Percentiles rank a stretch among this genome's conserved stretches.
Conservation (phyloP, 2,797 vertebrate species). For the Hylomyscus alleni region DNA sequence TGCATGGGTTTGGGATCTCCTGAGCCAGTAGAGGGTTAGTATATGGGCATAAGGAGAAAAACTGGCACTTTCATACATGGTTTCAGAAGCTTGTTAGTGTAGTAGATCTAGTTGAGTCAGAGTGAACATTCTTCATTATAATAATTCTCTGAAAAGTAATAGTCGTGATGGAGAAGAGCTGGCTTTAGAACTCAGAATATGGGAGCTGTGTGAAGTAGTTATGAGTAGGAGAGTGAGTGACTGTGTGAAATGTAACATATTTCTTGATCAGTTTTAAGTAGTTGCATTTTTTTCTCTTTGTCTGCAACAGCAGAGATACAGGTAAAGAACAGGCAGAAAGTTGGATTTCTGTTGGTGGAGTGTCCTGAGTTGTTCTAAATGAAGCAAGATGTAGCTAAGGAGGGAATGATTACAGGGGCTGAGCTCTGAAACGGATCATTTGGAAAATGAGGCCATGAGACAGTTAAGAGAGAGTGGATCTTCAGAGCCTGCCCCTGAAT, state of each 20-base stretch:
- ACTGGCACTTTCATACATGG: not conserved
- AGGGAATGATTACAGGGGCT: not conserved
- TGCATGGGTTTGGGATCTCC: not conserved
- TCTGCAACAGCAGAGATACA: not conserved
- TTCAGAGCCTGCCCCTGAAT: not conserved
- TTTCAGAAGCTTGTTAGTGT: not conserved
- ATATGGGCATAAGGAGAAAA: not conserved
- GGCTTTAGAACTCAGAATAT: not conserved
- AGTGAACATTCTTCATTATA: not conserved
- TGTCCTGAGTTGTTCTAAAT: conserved; percentile 21
- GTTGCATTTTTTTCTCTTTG: no score
- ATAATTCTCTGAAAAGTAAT: conserved; percentile 8
- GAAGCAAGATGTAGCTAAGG: not conserved
- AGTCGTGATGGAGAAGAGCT: not conserved
- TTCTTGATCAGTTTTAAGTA: conserved; percentile 34
- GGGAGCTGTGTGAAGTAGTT: not conserved
- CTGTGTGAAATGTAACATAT: not conserved
- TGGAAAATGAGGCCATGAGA: conserved; percentile 10
- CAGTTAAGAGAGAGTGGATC: not conserved
- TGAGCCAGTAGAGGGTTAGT: not conserved
- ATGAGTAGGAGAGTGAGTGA: not conserved
- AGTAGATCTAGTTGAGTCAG: not conserved
- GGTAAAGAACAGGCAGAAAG: not conserved
- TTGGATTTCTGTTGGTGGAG: not conserved
- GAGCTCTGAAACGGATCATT: not conserved